These are phyloP conservation scores for Murina feae DNA, from an alignment of 2,113 vertebrate genomes.

Conservation along the genomic window DNA sequence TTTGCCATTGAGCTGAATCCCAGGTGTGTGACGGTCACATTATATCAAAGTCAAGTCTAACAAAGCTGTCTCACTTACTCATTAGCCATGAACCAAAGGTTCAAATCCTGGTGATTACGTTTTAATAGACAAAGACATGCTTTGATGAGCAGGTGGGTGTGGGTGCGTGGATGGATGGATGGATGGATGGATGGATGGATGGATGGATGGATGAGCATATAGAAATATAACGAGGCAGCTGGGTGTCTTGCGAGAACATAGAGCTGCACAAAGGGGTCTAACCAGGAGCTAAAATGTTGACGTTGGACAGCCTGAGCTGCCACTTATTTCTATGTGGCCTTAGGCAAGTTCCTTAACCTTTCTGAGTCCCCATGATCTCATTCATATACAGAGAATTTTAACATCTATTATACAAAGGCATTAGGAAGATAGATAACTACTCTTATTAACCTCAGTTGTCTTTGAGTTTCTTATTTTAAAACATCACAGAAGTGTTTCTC, in stretches of 20 bases:
- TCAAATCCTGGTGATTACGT: not conserved
- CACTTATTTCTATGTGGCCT: not conserved
- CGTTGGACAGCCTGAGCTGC: not conserved
- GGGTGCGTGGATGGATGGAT: not conserved
- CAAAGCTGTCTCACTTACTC: not conserved
- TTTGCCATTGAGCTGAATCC: not conserved
- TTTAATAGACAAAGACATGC: not conserved
- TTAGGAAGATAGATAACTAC: not conserved
- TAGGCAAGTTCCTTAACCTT: not conserved
- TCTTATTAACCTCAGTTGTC: not conserved
- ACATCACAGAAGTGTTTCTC: not conserved
- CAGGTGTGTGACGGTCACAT: not conserved
- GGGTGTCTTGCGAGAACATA: not conserved
- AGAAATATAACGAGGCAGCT: not conserved
- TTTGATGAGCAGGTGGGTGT: not conserved
- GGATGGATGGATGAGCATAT: not conserved
- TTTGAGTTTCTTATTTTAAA: constrained; percentile 2
- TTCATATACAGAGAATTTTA: not conserved
- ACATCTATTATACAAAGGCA: not conserved
- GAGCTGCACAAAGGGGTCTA: not conserved
- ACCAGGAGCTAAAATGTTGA: not conserved
- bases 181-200: not conserved
- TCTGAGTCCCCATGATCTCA: not conserved
- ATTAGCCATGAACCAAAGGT: not conserved
- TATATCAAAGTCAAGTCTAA: not conserved